These are phyloP conservation scores for Fabriciana adippe DNA, from an alignment of 2,888 invertebrate species.

Conservation along the genomic window DNA sequence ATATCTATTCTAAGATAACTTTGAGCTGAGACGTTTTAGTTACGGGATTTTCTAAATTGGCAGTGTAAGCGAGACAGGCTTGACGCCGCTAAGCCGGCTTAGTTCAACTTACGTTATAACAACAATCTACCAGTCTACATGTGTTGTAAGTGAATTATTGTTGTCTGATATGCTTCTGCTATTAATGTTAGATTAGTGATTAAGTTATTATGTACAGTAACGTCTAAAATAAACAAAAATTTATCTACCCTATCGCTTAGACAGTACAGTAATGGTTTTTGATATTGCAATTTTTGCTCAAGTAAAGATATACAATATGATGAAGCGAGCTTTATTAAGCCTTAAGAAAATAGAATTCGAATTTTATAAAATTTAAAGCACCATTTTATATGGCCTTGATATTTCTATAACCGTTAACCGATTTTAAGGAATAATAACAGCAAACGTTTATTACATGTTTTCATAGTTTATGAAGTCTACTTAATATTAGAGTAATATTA, in stretches of 20 bases:
- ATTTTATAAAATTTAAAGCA: too few species aligned
- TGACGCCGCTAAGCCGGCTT: constrained; percentile 44
- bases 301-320: too few species aligned
- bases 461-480: too few species aligned
- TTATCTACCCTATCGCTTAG: background rate
- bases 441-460: too few species aligned
- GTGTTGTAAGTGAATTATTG: constrained; percentile 33
- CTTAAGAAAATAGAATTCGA: too few species aligned
- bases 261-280: too few species aligned
- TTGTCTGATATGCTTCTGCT: constrained; percentile 17
- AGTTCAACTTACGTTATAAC: constrained; percentile 43
- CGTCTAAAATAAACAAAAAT: background rate
- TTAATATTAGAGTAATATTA: too few species aligned
- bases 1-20: constrained; percentile 9
- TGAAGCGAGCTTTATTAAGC: too few species aligned
- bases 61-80: constrained; percentile 43
- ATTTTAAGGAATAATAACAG: too few species aligned
- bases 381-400: too few species aligned
- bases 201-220: background rate
- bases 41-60: constrained; percentile 45
- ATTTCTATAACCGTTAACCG: too few species aligned
- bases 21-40: constrained; percentile 33
- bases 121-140: constrained; percentile 36
- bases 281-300: too few species aligned
- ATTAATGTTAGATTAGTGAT: constrained; percentile 25